These are phyloP conservation scores for Tonatia bakeri DNA, from an alignment of 2,113 vertebrate genomes.

Conservation along the genomic window DNA sequence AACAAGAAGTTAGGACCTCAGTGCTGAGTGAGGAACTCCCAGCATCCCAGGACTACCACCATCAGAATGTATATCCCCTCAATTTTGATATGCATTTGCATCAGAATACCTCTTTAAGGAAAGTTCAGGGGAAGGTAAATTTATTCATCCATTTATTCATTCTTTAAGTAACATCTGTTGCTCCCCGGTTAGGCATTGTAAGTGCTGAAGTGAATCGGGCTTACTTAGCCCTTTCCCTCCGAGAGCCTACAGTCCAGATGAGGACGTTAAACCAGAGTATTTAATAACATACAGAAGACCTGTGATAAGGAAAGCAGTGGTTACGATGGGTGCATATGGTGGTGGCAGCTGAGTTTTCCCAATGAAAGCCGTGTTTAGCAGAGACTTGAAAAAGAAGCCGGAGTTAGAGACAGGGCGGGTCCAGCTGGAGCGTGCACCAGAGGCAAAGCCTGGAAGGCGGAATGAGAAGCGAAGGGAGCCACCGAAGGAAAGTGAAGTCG, in stretches of 20 bases:
- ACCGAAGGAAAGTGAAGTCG: neutral
- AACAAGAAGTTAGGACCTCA: neutral
- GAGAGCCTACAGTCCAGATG: neutral
- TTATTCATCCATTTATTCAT: neutral
- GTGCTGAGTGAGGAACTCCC: neutral
- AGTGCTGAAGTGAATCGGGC: neutral
- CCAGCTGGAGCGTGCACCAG: neutral
- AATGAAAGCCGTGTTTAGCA: neutral
- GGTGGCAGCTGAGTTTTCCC: neutral
- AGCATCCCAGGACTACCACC: neutral
- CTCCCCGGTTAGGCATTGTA: neutral
- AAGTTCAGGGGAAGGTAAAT: neutral
- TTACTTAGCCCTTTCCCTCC: neutral
- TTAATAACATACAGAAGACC: neutral
- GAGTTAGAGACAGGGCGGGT: neutral
- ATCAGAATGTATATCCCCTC: neutral
- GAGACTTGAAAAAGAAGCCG: neutral
- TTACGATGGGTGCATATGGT: neutral
- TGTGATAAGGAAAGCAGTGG: neutral
- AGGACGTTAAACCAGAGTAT: neutral
- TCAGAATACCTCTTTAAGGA: neutral
- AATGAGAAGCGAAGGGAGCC: neutral
- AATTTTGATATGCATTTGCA: neutral
- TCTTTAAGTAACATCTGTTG: neutral
- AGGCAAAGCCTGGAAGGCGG: neutral